Base-by-base conservation (phyloP, 2,797 vertebrate species). In the Lithobates pipiens region DNA sequence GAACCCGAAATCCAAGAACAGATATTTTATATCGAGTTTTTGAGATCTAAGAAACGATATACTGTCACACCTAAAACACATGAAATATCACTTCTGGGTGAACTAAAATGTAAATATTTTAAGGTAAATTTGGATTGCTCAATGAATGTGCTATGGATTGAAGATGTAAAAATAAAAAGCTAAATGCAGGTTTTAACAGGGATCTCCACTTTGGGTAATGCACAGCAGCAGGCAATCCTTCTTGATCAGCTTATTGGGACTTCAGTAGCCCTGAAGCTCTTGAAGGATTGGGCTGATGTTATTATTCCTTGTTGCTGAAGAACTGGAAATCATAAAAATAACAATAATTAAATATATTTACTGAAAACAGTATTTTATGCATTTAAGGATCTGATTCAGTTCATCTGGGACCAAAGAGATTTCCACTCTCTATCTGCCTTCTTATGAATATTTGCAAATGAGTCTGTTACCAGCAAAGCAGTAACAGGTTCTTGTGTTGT, bases 401-500 rank as follows among this genome's bases (percentile, higher is more conserved):
- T 39, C 9, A 39, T 42, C 36, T 72, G 36, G 70, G 23, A n/a
- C 70, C 70, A 61, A 57, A 34, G 46, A 71, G 67, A 80, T 39
- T 81, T 70, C 54, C 29, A 32, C 68, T 39, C 71, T 68, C 25
- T 54, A 57, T 81, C 39, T 80, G 34, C 46, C 79, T 32, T 72
- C 79, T 32, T 72, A 46, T 36, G 68, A 81, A 57, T 71, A 72
- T 57, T 57, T 70, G 46, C 68, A 72, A 80, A 42, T 80, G n/a
- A 25, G 65, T 44, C 77, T 50, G 46, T 54, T 69, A 69, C 77
- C n/a, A 46, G 42, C 65, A 67, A 27, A 50, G 77, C 36, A 81
- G 77, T 69, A 81, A 69, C 54, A 57, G 39, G 57, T 72, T 61
- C 65, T 80, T 11, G 77, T 69, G 39, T 70, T 32, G 29, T 42